A percentile compares a stretch with the other conserved stretches of the same genome.
Evolutionary conservation across 2,113 vertebrate genomes (phyloP).

Genomic region (Rhinichthys klamathensis): DNA sequence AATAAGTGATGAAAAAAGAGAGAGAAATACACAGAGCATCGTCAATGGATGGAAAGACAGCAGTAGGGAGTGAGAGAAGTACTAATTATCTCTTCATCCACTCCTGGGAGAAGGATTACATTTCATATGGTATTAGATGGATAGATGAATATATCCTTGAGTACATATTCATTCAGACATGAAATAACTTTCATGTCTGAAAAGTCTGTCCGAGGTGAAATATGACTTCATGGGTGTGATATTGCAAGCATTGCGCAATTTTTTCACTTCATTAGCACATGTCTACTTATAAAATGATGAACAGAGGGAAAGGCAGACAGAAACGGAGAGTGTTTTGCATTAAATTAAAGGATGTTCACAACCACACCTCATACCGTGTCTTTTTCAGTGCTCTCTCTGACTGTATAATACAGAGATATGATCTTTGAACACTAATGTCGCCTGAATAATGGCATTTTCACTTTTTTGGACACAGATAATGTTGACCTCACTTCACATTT

Average conservation of each 20-base stretch:
- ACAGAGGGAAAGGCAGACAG: background rate
- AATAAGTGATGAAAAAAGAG: constrained; percentile 21
- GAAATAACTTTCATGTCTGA: constrained; percentile 24
- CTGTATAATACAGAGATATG: background rate
- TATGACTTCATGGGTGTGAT: constrained; percentile 34
- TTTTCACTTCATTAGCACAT: constrained; percentile 32
- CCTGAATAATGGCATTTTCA: background rate
- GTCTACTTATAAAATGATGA: constrained; percentile 18
- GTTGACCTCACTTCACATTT: background rate
- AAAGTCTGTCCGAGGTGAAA: constrained; percentile 26
- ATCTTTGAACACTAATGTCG: background rate
- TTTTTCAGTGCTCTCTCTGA: background rate
- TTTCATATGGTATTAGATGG: constrained; percentile 21
- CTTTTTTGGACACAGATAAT: background rate
- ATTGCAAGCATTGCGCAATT: background rate
- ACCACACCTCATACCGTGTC: background rate
- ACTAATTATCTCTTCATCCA: constrained; percentile 35
- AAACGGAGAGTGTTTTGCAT: constrained; percentile 4
- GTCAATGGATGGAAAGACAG: background rate
- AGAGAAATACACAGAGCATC: background rate
- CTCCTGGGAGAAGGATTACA: constrained; percentile 26
- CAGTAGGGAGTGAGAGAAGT: constrained; percentile 20
- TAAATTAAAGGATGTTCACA: constrained; percentile 16
- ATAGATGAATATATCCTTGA: constrained; percentile 20
- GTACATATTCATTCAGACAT: constrained; percentile 34